These are phyloP conservation scores for Didymodactylos carnosus DNA, from an alignment of 2,888 invertebrate genomes.

Conservation along the genomic window DNA sequence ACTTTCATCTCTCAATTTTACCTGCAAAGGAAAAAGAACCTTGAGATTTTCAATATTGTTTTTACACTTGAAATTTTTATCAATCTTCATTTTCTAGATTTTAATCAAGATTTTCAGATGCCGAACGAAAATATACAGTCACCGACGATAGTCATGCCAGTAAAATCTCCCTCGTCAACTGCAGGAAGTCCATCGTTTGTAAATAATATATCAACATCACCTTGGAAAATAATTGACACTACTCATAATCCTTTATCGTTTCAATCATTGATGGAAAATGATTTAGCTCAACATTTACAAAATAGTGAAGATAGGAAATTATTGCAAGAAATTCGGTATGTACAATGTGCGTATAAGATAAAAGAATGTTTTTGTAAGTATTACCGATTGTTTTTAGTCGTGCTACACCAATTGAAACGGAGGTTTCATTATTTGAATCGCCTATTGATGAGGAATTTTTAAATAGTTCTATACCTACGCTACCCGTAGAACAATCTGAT, in stretches of 20 bases:
- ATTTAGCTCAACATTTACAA: background rate
- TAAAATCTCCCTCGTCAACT: background rate
- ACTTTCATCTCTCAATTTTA: too few relatives aligned
- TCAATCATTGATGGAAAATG: background rate
- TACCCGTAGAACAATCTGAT: too few relatives aligned
- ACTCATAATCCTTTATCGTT: background rate
- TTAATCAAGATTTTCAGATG: background rate
- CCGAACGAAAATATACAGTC: background rate
- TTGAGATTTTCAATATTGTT: too few relatives aligned
- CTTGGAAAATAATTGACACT: background rate
- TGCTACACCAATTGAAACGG: background rate
- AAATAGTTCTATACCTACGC: too few relatives aligned
- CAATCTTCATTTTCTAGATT: too few relatives aligned
- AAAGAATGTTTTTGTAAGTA: too few relatives aligned
- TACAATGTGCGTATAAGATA: too few relatives aligned
- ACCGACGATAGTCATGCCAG: too few relatives aligned
- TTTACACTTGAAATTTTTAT: background rate
- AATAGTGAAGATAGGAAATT: background rate
- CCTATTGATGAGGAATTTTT: too few relatives aligned
- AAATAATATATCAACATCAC: background rate
- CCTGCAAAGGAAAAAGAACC: too few relatives aligned
- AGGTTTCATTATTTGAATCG: too few relatives aligned
- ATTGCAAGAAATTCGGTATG: background rate
- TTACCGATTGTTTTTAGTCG: too few relatives aligned
- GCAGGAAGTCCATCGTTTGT: background rate